phyloP scores from a whole-genome alignment of 2,113 vertebrate species.

The Proteles cristata region DNA sequence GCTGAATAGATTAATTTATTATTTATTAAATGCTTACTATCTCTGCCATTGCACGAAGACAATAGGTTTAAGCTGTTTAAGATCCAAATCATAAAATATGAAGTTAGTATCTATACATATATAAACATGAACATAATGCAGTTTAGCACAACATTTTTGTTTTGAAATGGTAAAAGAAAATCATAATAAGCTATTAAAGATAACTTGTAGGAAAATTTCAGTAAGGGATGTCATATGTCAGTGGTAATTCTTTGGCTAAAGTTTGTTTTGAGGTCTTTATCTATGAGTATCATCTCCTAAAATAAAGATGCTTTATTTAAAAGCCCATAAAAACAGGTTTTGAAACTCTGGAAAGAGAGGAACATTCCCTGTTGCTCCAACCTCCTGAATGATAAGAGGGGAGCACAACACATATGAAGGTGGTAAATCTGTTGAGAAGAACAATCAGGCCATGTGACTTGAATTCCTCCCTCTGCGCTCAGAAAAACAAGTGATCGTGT shows the following conservation, averaged over 20 bases:
- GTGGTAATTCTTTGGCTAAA: background rate
- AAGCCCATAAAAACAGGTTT: background rate
- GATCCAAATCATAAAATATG: background rate
- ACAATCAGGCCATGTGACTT: background rate
- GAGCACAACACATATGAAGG: background rate
- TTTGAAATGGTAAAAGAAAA: background rate
- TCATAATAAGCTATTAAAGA: background rate
- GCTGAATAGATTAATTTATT: background rate
- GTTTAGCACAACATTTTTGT: background rate
- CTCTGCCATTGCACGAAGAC: background rate
- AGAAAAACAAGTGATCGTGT: background rate
- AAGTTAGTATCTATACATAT: background rate
- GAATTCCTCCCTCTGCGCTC: background rate
- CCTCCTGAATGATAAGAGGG: background rate
- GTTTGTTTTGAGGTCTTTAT: background rate
- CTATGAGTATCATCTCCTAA: background rate
- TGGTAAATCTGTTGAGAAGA: background rate
- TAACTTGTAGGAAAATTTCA: background rate
- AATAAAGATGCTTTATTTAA: background rate
- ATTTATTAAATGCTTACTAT: background rate
- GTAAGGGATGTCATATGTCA: background rate
- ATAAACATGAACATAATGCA: background rate
- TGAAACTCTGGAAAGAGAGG: background rate
- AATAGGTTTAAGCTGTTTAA: background rate
- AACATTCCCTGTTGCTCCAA: rapidly evolving